phyloP scores from a whole-genome alignment of 2,888 invertebrate genomes.

The Pristionchus maxplancki region DNA sequence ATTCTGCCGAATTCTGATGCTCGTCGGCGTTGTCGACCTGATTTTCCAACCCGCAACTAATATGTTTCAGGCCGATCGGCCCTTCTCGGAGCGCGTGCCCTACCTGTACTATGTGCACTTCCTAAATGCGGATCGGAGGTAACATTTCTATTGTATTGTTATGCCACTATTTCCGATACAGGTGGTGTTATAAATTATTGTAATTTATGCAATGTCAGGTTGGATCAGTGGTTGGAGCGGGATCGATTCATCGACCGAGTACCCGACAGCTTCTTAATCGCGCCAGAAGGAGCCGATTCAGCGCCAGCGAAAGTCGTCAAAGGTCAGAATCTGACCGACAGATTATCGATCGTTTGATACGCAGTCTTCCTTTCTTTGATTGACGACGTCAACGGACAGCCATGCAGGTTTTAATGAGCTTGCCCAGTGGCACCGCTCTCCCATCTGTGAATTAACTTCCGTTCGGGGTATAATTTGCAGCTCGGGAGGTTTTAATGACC shows the following conservation, averaged over 20 bases:
- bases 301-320: not conserved
- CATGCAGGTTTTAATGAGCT: too few species aligned
- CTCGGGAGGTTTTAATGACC: too few species aligned
- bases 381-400: too few species aligned
- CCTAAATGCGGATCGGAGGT: slow-evolving; percentile 66
- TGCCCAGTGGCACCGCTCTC: too few species aligned
- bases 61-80: slow-evolving; percentile 15
- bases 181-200: not conserved
- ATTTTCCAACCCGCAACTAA: too few species aligned
- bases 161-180: not conserved
- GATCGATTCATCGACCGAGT: slow-evolving; percentile 50
- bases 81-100: not conserved
- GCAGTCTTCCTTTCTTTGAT: too few species aligned
- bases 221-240: slow-evolving; percentile 74
- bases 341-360: too few species aligned
- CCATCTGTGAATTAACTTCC: too few species aligned
- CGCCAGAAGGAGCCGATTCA: not conserved
- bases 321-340: too few species aligned
- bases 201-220: slow-evolving; percentile 52
- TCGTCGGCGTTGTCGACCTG: too few species aligned
- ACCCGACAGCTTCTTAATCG: not conserved
- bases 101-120: slow-evolving; percentile 73
- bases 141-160: not conserved
- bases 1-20: not conserved
- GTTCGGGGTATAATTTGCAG: too few species aligned